phyloP scores from a whole-genome alignment of 2,888 invertebrate genomes.

The Acanthoscelides obtectus region DNA sequence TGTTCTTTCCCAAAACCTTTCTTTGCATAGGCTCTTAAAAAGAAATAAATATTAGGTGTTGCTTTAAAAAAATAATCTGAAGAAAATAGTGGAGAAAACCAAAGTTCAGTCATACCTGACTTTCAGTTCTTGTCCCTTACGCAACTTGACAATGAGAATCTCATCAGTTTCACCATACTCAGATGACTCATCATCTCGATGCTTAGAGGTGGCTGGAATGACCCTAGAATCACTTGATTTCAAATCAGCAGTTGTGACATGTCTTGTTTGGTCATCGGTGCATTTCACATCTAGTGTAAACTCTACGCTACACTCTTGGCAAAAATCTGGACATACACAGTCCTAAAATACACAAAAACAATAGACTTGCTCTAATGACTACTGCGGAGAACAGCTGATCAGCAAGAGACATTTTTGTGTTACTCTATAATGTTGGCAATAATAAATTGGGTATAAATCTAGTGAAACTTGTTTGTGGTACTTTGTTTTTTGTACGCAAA shows the following conservation, averaged over 20 bases:
- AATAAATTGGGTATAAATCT: too few relatives aligned
- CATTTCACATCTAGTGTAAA: constrained; percentile 96
- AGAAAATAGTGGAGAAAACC: too few relatives aligned
- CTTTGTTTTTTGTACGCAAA: too few relatives aligned
- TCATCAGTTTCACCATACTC: constrained; percentile 95
- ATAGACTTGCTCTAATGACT: neutral
- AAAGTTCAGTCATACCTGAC: constrained; percentile 7
- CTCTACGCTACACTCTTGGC: constrained; percentile 95
- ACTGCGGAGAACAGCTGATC: too few relatives aligned
- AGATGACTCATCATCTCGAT: constrained; percentile 85
- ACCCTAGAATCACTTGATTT: constrained; percentile 89
- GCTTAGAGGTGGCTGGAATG: constrained; percentile 88
- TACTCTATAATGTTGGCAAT: too few relatives aligned
- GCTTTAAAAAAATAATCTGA: too few relatives aligned
- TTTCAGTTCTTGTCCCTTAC: constrained; percentile 46
- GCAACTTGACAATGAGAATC: constrained; percentile 67
- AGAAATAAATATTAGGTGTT: too few relatives aligned
- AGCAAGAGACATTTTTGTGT: too few relatives aligned
- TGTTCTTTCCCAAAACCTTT: constrained; percentile 97
- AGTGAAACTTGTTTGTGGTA: too few relatives aligned
- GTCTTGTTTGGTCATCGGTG: constrained; percentile 86
- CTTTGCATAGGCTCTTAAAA: constrained; percentile 94
- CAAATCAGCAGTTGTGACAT: constrained; percentile 95
- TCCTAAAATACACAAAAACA: constrained; percentile 57
- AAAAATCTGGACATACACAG: constrained; percentile 96